phyloP scores from a whole-genome alignment of 2,797 vertebrate species.

The Enteromius trimaculatus region DNA sequence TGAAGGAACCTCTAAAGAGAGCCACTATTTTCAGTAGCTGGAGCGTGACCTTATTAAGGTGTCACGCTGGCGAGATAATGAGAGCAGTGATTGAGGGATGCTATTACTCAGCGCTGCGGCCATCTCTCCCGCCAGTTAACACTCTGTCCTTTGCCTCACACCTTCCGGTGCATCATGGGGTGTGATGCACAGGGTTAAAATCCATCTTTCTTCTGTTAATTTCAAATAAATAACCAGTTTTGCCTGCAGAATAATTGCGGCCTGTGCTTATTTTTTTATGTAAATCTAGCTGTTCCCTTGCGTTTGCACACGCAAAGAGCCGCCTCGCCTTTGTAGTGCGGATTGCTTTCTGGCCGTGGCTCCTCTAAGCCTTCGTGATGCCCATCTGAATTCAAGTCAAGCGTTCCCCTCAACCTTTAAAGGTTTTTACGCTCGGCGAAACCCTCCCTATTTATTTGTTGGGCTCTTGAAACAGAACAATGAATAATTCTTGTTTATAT shows the following conservation, averaged over 20 bases:
- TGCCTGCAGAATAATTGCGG: neutral
- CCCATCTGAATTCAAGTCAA: constrained; percentile 56
- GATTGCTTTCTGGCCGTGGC: constrained; percentile 31
- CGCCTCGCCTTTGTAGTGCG: constrained; percentile 25
- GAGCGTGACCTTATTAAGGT: constrained; percentile 85
- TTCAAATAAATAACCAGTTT: constrained; percentile 39
- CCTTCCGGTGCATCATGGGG: constrained; percentile 45
- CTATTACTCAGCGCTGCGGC: constrained; percentile 77
- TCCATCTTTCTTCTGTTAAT: constrained; percentile 35
- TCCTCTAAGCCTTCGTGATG: constrained; percentile 53
- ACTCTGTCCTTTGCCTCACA: constrained; percentile 43
- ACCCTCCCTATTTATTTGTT: constrained; percentile 64
- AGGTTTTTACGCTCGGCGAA: constrained; percentile 57
- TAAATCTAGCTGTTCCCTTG: neutral
- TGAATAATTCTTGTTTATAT: constrained; percentile 63
- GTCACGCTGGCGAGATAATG: constrained; percentile 82
- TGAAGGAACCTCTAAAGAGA: constrained; percentile 83
- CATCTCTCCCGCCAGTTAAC: constrained; percentile 56
- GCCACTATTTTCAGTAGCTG: constrained; percentile 85
- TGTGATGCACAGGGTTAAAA: constrained; percentile 5
- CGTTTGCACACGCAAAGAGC: neutral
- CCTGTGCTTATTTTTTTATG: neutral
- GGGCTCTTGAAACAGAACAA: constrained; percentile 54
- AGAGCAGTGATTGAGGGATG: constrained; percentile 82
- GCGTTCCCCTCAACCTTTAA: constrained; percentile 52